Evolutionary conservation across 2,888 invertebrate genomes (phyloP).

Genomic region (Chorisops tibialis): DNA sequence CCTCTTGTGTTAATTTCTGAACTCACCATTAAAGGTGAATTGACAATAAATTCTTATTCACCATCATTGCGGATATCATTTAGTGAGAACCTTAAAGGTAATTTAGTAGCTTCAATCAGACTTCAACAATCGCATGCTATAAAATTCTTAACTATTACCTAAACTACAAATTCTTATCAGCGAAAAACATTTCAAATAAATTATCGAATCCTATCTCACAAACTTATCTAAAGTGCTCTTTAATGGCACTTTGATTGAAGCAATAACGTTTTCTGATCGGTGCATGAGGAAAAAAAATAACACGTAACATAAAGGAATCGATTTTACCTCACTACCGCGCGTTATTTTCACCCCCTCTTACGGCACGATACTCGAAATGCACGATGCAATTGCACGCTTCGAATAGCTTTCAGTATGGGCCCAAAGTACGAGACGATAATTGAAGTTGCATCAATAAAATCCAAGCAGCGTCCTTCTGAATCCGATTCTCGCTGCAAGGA

Average conservation of each 20-base stretch:
- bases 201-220: conserved; percentile 10
- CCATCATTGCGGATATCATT: too few relatives aligned
- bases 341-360: not conserved
- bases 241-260: conserved; percentile 22
- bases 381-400: conserved; percentile 11
- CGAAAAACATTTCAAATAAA: not conserved
- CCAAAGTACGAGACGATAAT: conserved; percentile 6
- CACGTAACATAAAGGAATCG: not conserved
- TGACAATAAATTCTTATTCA: too few relatives aligned
- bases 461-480: too few relatives aligned
- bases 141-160: too few relatives aligned
- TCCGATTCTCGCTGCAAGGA: too few relatives aligned
- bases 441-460: conserved; percentile 4
- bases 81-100: too few relatives aligned
- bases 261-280: conserved; percentile 17
- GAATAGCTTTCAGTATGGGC: not conserved
- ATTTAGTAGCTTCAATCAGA: too few relatives aligned
- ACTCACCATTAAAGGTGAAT: too few relatives aligned
- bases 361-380: not conserved
- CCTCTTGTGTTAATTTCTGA: too few relatives aligned
- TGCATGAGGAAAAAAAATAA: conserved; percentile 11
- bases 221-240: conserved; percentile 18
- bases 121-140: too few relatives aligned
- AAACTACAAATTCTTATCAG: too few relatives aligned
- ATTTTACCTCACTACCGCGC: not conserved